Conservation (phyloP, 1,140 invertebrate species). For the Ericerus pela region DNA sequence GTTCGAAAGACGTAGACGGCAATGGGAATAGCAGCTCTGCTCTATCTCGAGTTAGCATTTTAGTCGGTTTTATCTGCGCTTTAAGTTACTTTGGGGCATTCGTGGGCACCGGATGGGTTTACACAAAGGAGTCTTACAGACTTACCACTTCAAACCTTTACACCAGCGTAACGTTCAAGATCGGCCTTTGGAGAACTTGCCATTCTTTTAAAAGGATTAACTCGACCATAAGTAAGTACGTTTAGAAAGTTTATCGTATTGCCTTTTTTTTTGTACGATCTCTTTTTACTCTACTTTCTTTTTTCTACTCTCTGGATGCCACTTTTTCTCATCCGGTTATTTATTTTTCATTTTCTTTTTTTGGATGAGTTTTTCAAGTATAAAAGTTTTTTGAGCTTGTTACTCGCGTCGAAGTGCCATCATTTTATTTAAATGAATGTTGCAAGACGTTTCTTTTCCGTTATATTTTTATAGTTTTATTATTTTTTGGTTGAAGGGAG, state of each 20-base stretch:
- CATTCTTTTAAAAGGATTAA: conserved; percentile 27
- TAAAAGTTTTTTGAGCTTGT: too few species aligned
- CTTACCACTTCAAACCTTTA: conserved; percentile 30
- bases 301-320: too few species aligned
- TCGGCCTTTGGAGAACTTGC: conserved; percentile 36
- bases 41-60: conserved; percentile 21
- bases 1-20: not conserved
- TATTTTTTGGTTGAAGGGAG: too few species aligned
- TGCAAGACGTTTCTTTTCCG: too few species aligned
- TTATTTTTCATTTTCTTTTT: too few species aligned
- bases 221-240: conserved; percentile 20
- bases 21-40: not conserved
- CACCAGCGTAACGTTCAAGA: conserved; percentile 33
- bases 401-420: too few species aligned
- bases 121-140: conserved; percentile 33
- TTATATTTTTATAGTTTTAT: too few species aligned
- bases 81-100: conserved; percentile 34
- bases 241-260: conserved; percentile 4
- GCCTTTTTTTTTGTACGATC: not conserved
- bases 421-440: too few species aligned
- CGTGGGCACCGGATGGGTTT: conserved; percentile 36
- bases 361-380: too few species aligned
- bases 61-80: conserved; percentile 31
- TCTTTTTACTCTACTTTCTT: not conserved
- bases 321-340: too few species aligned